Conservation (phyloP, 2,113 vertebrate genomes). For the Varanus komodoensis region DNA sequence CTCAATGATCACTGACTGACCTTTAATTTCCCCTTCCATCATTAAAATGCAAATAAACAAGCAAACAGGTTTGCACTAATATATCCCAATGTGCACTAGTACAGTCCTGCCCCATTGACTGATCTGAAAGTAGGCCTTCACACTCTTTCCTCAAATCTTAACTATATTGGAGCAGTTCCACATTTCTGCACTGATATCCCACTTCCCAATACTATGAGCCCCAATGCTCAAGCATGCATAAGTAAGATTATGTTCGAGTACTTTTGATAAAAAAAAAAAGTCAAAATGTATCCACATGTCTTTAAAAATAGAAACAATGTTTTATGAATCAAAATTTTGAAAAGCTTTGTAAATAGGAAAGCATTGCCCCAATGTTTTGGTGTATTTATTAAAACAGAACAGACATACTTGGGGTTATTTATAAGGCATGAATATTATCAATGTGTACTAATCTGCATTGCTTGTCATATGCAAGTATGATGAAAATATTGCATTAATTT, state of each 20-base stretch:
- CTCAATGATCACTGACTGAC: background rate
- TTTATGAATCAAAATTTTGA: background rate
- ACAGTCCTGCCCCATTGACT: background rate
- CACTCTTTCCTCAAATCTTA: background rate
- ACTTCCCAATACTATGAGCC: background rate
- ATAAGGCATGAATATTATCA: background rate
- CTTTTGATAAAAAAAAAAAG: background rate
- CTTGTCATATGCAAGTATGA: too few species aligned
- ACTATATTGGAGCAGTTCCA: background rate
- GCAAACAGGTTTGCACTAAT: background rate
- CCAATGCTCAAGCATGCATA: background rate
- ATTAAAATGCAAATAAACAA: background rate
- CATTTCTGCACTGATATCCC: background rate
- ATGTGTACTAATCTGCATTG: background rate
- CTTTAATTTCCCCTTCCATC: background rate
- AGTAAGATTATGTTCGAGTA: background rate
- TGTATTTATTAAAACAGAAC: background rate
- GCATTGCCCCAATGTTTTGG: background rate
- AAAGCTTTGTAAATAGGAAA: background rate
- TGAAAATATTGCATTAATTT: too few species aligned
- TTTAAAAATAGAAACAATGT: too few species aligned
- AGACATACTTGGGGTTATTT: background rate
- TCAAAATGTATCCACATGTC: too few species aligned
- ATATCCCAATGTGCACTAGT: background rate
- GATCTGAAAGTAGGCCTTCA: background rate